Evolutionary conservation across 2,113 vertebrate species (phyloP), one percentile per base, ranked within the genome.

Genomic region (Pedionomus torquatus): DNA sequence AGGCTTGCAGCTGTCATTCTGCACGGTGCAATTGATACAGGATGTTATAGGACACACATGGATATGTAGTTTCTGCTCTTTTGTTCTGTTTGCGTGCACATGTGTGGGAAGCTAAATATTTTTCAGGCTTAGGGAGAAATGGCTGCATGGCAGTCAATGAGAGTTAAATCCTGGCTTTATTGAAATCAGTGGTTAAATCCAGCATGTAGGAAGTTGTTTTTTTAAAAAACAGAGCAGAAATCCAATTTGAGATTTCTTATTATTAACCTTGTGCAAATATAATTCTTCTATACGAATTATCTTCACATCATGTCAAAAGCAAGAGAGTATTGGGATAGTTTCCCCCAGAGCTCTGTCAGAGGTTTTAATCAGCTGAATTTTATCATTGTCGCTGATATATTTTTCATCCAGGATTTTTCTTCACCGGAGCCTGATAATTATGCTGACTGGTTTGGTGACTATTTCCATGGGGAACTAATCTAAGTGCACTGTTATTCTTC

Each of bases 361-460:
- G 5, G 46, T 87, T 92, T 91, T 70, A 41, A 87, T 96, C 61
- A 74, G 54, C 89, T 94, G 71, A 95, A 85, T 96, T 95, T 92
- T 91, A 83, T 94, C 87, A 31, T 60, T 94, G 78, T 89, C 58
- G 72, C 78, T 87, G 83, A 93, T 91, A 60, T 14, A 63, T 81
- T 89, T 95, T 94, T 93, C 65, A 87, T 64, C 66, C 78, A 79
- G 87, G 37, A 58, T 35, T 91, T 87, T 89, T 76, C 58, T 91
- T 82, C 58, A 79, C 77, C 1, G 4, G 72, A 82, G 66, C 72
- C 65, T 87, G 81, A 83, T 94, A 95, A 97, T 95, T 89, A 83
- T 63, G 91, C 66, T 95, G 93, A 91, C 83, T 96, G 70, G 66
- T 91, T 94, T 96, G 70, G 74, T 20, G 46, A 69, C 66, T 60